Percentiles rank a stretch among this genome's conserved stretches.
phyloP scores from a whole-genome alignment of 2,113 vertebrate genomes.

The Rhadina sibilatrix region DNA sequence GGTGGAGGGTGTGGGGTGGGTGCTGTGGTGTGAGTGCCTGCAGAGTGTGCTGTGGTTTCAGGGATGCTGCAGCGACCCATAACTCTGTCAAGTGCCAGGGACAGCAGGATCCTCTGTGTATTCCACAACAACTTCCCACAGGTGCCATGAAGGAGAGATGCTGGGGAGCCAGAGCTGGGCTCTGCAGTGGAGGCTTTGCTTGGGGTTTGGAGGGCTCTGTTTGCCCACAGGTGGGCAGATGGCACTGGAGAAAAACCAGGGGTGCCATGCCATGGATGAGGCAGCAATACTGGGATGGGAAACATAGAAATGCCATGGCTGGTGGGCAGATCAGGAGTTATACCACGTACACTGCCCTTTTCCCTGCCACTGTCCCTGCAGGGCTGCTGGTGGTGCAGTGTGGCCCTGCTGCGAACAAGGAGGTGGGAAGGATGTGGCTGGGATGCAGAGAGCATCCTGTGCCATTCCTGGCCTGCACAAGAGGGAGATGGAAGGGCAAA shows the following conservation, averaged over 20 bases:
- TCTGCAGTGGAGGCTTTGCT: no score
- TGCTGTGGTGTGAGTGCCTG: neutral
- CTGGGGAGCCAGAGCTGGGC: neutral
- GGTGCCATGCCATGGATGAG: neutral
- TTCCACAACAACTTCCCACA: neutral
- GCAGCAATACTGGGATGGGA: neutral
- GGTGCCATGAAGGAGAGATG: neutral
- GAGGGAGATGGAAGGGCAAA: neutral
- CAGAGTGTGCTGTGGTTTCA: slow-evolving; percentile 63
- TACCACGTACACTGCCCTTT: neutral
- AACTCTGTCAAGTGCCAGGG: neutral
- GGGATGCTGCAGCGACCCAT: neutral
- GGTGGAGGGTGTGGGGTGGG: neutral
- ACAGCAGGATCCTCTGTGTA: neutral
- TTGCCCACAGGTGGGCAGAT: neutral
- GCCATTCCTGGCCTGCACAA: neutral
- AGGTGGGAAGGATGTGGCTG: neutral
- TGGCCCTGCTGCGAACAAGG: fast-evolving
- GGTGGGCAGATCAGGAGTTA: neutral
- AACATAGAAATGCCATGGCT: neutral
- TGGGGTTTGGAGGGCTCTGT: neutral
- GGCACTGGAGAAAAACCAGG: neutral
- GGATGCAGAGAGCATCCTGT: neutral
- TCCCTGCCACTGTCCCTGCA: no score
- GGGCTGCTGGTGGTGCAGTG: fast-evolving